phyloP scores from a whole-genome alignment of 2,797 vertebrate species.

The Remorina albescens region DNA sequence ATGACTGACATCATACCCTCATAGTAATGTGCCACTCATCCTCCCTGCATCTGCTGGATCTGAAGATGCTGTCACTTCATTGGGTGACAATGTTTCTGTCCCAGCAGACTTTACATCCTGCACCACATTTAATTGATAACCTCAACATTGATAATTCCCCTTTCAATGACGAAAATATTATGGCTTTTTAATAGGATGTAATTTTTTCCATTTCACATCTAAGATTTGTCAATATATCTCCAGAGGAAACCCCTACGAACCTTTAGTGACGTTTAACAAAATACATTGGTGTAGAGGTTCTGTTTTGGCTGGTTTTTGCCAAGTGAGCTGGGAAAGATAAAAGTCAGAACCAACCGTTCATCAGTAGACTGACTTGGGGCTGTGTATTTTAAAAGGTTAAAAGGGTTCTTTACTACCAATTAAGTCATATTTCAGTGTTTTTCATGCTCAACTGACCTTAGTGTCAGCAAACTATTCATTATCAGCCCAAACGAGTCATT shows the following conservation, averaged over 20 bases:
- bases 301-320: too few relatives aligned
- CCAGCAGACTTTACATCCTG: too few relatives aligned
- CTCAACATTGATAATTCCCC: too few relatives aligned
- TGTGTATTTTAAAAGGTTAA: not conserved
- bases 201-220: not conserved
- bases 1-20: conserved; percentile 29
- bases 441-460: not conserved
- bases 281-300: too few relatives aligned
- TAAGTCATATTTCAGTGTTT: not conserved
- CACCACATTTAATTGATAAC: too few relatives aligned
- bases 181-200: not conserved
- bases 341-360: not conserved
- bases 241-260: not conserved
- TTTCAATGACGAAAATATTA: too few relatives aligned
- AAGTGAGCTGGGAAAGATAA: too few relatives aligned
- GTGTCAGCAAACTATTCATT: not conserved
- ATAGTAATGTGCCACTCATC: not conserved
- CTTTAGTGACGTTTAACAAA: not conserved
- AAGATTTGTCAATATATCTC: not conserved
- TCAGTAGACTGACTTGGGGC: not conserved
- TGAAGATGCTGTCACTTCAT: not conserved
- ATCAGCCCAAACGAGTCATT: not conserved
- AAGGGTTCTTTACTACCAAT: not conserved
- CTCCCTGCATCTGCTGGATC: not conserved
- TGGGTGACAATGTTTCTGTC: too few relatives aligned